Percentiles rank a stretch among this genome's conserved stretches.
phyloP scores from a whole-genome alignment of 2,888 invertebrate species.

The Cactoblastis cactorum region DNA sequence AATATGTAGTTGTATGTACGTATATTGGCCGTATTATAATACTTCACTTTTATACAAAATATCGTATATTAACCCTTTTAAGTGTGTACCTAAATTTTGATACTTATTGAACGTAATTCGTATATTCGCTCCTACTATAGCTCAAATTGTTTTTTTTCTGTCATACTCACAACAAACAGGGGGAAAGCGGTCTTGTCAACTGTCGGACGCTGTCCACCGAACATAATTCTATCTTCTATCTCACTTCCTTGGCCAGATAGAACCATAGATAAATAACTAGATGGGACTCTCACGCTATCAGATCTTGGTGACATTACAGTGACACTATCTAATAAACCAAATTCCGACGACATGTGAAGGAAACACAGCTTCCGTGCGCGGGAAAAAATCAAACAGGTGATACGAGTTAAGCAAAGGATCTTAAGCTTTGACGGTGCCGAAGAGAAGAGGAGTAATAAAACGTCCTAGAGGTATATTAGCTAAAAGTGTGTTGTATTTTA shows the following conservation, averaged over 20 bases:
- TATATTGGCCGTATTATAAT: too few species aligned
- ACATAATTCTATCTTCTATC: slow-evolving; percentile 12
- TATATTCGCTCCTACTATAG: too few species aligned
- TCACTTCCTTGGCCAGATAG: slow-evolving; percentile 8
- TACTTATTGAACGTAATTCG: neutral
- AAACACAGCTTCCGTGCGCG: slow-evolving; percentile 1
- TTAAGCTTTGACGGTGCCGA: neutral
- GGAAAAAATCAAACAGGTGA: slow-evolving; percentile 3
- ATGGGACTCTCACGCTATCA: slow-evolving; percentile 9
- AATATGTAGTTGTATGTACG: too few species aligned
- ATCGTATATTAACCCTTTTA: too few species aligned
- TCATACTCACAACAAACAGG: neutral
- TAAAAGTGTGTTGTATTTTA: too few species aligned
- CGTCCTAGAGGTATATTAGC: neutral
- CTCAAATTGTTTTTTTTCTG: neutral
- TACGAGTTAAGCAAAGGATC: neutral
- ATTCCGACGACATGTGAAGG: slow-evolving; percentile 1
- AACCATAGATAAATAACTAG: neutral
- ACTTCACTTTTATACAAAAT: too few species aligned
- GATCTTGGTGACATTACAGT: slow-evolving; percentile 5
- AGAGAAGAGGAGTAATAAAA: neutral
- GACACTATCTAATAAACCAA: slow-evolving; percentile 12
- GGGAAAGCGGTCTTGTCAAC: slow-evolving; percentile 7
- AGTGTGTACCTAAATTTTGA: too few species aligned
- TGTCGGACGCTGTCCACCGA: slow-evolving; percentile 6